Conservation (phyloP, 2,797 vertebrate genomes). For the Emydoidea blandingii region DNA sequence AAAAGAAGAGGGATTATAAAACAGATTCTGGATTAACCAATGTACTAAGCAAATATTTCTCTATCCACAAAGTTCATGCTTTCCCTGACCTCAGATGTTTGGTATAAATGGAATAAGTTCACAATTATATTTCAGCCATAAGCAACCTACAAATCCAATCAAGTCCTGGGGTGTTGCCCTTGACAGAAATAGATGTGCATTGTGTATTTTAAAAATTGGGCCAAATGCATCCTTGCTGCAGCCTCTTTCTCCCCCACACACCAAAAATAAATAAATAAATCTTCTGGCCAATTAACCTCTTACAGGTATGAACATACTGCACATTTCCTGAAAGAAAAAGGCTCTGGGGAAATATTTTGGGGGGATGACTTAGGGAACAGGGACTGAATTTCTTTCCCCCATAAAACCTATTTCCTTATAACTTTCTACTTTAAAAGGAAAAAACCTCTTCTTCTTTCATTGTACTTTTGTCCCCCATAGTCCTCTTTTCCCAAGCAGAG, state of each 20-base stretch:
- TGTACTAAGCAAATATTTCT: background rate
- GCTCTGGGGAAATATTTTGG: background rate
- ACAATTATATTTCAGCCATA: background rate
- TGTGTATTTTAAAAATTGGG: slow-evolving; percentile 23
- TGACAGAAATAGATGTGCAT: background rate
- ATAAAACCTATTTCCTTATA: background rate
- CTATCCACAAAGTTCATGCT: background rate
- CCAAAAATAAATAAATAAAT: background rate
- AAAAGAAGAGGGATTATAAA: background rate
- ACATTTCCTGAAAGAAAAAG: background rate
- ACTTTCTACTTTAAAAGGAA: background rate
- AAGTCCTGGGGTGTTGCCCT: background rate
- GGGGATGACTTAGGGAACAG: background rate
- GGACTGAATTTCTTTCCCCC: background rate
- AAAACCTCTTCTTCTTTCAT: background rate
- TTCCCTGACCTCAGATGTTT: background rate
- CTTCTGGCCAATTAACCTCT: background rate
- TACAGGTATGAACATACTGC: background rate
- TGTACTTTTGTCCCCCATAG: background rate
- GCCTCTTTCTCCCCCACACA: background rate
- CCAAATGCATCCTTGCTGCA: background rate
- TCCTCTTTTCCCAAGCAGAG: background rate
- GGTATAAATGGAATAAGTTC: background rate
- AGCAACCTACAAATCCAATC: background rate
- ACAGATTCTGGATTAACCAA: background rate